These are phyloP conservation scores for Drosophila prostipennis DNA, from an alignment of 2,888 invertebrate species.

Conservation along the genomic window DNA sequence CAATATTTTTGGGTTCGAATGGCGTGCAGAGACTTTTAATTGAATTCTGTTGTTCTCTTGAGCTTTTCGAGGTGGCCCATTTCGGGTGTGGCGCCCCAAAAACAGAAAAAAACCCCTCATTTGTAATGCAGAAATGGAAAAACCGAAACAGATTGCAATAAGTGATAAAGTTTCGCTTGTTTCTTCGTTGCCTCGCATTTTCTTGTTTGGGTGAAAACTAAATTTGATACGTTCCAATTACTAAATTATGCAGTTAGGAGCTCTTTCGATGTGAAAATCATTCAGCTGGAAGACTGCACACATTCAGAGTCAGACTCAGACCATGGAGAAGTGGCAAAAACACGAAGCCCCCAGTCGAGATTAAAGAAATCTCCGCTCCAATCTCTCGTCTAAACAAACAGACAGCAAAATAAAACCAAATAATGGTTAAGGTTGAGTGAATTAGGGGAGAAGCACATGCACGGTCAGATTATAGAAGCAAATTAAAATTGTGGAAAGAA, in stretches of 20 bases:
- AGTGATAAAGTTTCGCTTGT: constrained; percentile 13
- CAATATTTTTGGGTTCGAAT: constrained; percentile 34
- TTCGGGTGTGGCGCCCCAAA: constrained; percentile 29
- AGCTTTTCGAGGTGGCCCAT: constrained; percentile 1
- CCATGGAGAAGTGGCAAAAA: constrained; percentile 11
- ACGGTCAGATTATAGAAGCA: constrained; percentile 10
- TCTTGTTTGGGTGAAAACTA: constrained; percentile 46
- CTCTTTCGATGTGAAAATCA: constrained; percentile 68
- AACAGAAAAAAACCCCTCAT: not conserved
- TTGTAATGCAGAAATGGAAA: constrained; percentile 16
- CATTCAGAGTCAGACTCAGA: constrained; percentile 32
- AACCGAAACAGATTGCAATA: constrained; percentile 28
- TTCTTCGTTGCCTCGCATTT: not conserved
- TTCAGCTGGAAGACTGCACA: constrained; percentile 81
- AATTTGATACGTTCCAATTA: constrained; percentile 75
- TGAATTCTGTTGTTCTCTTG: constrained; percentile 61
- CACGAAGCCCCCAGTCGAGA: constrained; percentile 27
- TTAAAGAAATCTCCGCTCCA: constrained; percentile 37
- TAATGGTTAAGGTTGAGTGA: constrained; percentile 50
- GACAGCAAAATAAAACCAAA: constrained; percentile 40
- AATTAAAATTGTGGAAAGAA: constrained; percentile 17
- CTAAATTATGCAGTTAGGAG: constrained; percentile 72
- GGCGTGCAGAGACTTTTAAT: constrained; percentile 74
- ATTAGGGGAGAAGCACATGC: constrained; percentile 19
- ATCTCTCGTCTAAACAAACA: constrained; percentile 32